Percentiles rank a stretch among this genome's conserved stretches.
These are phyloP conservation scores for Sminthurinus aureus DNA, from an alignment of 2,888 invertebrate genomes.

Conservation along the genomic window DNA sequence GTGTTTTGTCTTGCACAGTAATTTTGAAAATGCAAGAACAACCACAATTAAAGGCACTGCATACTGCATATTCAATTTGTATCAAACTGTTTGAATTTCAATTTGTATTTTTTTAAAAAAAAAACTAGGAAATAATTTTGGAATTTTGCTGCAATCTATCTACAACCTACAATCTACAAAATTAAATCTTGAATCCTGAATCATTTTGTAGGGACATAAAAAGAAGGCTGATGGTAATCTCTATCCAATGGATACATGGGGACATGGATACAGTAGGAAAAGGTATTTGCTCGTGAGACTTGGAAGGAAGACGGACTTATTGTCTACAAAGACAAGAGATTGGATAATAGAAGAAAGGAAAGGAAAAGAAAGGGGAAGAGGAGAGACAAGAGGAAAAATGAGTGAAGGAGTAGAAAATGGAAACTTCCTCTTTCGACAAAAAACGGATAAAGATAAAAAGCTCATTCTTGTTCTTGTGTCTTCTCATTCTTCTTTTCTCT, in stretches of 20 bases:
- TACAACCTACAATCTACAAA: too few species aligned
- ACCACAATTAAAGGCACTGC: too few species aligned
- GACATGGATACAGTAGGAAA: not conserved
- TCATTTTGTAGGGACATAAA: not conserved
- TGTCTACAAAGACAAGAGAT: not conserved
- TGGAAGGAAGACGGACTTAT: not conserved
- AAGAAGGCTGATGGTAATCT: not conserved
- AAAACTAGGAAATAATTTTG: not conserved
- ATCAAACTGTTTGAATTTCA: too few species aligned
- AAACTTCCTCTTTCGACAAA: conserved; percentile 13
- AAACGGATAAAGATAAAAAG: not conserved
- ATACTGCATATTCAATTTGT: too few species aligned
- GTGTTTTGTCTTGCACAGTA: too few species aligned
- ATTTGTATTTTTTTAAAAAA: not conserved
- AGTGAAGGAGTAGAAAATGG: conserved; percentile 3
- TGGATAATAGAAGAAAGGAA: not conserved
- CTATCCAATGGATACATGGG: not conserved
- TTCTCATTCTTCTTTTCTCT: too few species aligned
- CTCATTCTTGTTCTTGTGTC: not conserved
- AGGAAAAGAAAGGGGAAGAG: not conserved
- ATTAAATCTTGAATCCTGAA: not conserved
- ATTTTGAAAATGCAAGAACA: too few species aligned
- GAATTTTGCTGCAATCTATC: not conserved
- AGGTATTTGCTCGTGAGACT: conserved; percentile 7
- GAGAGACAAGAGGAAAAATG: not conserved